Evolutionary conservation across 2,888 invertebrate species (phyloP).

Genomic region (Bombylius major): DNA sequence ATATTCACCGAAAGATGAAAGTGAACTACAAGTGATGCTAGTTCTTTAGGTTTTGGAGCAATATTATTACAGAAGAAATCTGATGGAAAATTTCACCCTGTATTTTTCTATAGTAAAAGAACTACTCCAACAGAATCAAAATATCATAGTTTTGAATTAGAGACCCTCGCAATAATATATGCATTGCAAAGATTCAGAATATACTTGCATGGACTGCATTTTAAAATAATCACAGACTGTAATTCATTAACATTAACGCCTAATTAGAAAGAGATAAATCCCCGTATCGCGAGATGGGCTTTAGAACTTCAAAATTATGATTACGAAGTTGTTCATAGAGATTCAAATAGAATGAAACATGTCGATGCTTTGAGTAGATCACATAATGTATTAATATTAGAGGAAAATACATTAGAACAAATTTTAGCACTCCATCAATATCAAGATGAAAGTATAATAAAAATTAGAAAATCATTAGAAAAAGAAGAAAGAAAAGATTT

Average conservation of each 20-base stretch:
- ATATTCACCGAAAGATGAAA: slow-evolving; percentile 6
- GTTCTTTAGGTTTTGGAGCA: neutral
- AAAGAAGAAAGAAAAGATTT: neutral
- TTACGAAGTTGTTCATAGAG: neutral
- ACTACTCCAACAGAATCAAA: neutral
- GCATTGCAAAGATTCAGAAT: neutral
- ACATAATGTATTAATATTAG: neutral
- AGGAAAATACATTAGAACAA: slow-evolving; percentile 14
- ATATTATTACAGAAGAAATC: neutral
- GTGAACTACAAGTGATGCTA: neutral
- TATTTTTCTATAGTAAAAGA: slow-evolving; percentile 13
- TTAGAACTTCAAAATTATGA: slow-evolving; percentile 20
- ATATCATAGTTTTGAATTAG: neutral
- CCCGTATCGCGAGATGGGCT: slow-evolving; percentile 11
- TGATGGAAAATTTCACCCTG: neutral
- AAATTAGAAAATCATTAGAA: slow-evolving; percentile 3
- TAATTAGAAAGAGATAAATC: neutral
- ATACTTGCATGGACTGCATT: neutral
- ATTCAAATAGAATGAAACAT: neutral
- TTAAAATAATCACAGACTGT: neutral
- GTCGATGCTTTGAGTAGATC: neutral
- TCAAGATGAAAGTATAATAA: slow-evolving; percentile 14
- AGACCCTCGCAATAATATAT: neutral
- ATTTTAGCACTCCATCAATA: slow-evolving; percentile 16
- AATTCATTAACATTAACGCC: neutral